A percentile compares a stretch with the other conserved stretches of the same genome.
phyloP scores from a whole-genome alignment of 2,797 vertebrate species.

The Chelidonichthys spinosus region DNA sequence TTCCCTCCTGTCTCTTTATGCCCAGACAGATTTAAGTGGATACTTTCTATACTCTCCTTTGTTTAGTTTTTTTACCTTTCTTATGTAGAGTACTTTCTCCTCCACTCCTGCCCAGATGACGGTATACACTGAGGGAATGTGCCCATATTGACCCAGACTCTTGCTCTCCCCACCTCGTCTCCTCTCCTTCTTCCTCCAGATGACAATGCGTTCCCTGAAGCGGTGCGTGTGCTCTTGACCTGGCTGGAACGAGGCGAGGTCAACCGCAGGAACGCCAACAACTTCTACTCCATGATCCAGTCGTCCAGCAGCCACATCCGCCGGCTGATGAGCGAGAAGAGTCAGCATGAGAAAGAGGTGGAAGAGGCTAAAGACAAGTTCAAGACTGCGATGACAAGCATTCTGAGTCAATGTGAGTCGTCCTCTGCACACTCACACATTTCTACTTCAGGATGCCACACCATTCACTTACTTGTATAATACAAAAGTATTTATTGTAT shows the following conservation, averaged over 20 bases:
- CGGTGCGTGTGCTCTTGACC: slow-evolving; percentile 91
- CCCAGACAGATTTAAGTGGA: slow-evolving; percentile 9
- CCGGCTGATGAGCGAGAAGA: slow-evolving; percentile 91
- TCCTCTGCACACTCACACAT: neutral
- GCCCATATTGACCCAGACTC: slow-evolving; percentile 12
- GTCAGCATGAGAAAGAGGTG: slow-evolving; percentile 94
- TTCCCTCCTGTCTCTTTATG: slow-evolving; percentile 6
- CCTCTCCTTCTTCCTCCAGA: slow-evolving; percentile 66
- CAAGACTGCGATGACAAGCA: slow-evolving; percentile 88
- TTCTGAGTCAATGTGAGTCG: slow-evolving; percentile 88
- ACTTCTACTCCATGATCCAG: slow-evolving; percentile 99
- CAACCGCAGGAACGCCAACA: slow-evolving; percentile 95
- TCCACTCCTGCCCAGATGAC: neutral
- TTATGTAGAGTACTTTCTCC: neutral
- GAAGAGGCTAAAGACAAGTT: slow-evolving; percentile 97
- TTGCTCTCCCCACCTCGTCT: neutral
- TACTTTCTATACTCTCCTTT: slow-evolving; percentile 3
- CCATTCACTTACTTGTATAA: neutral
- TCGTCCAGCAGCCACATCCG: slow-evolving; percentile 95
- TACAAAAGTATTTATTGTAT: neutral
- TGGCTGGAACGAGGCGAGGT: slow-evolving; percentile 97
- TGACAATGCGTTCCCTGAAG: slow-evolving; percentile 91
- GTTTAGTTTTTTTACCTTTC: neutral
- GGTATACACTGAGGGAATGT: neutral
- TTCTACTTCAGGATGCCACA: too few species aligned